Evolutionary conservation across 2,797 vertebrate species (phyloP).

Genomic region (Gila robusta): DNA sequence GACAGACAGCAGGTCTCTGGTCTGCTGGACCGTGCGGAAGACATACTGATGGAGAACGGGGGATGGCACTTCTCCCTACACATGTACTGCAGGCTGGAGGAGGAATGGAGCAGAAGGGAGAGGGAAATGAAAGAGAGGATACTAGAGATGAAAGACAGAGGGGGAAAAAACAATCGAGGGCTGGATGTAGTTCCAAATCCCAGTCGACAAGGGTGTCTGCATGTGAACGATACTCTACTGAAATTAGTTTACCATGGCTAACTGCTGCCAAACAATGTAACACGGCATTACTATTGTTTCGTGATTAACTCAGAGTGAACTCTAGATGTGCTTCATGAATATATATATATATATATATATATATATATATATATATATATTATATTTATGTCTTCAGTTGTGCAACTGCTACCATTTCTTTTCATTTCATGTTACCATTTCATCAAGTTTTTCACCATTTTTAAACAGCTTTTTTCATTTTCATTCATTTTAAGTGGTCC

Average conservation of each 20-base stretch:
- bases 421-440: not conserved
- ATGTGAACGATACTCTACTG: slow-evolving; percentile 15
- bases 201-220: not conserved
- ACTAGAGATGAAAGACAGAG: slow-evolving; percentile 37
- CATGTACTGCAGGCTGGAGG: slow-evolving; percentile 67
- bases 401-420: not conserved
- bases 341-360: too few species aligned
- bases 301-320: not conserved
- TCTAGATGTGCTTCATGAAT: not conserved
- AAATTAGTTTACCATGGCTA: slow-evolving; percentile 34
- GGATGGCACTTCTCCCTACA: slow-evolving; percentile 69
- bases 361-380: not conserved
- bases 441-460: not conserved
- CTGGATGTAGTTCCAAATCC: not conserved
- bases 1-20: slow-evolving; percentile 65
- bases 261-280: not conserved
- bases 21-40: slow-evolving; percentile 64
- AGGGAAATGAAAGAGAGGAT: slow-evolving; percentile 63
- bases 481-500: too few species aligned
- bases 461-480: not conserved
- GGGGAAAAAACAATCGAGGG: not conserved
- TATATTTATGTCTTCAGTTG: too few species aligned
- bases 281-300: too few species aligned
- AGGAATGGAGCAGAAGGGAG: slow-evolving; percentile 67
- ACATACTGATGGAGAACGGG: slow-evolving; percentile 66